A percentile compares a stretch with the other conserved stretches of the same genome.
Conservation (phyloP, 2,888 invertebrate genomes). For the Caprella mutica region DNA sequence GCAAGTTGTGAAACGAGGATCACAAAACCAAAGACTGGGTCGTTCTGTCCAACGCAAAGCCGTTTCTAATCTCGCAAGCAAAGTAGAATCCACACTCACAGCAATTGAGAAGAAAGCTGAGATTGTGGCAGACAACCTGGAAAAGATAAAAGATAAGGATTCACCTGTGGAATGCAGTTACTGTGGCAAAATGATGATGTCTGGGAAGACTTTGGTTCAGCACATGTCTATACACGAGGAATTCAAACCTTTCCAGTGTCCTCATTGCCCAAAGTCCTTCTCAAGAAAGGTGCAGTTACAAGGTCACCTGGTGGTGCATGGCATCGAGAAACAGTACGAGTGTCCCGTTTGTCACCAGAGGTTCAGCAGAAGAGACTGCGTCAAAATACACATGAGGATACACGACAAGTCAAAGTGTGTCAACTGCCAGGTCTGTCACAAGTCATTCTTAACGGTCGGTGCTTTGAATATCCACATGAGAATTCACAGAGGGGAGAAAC, state of each 20-base stretch:
- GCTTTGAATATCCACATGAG: constrained; percentile 32
- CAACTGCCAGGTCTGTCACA: constrained; percentile 32
- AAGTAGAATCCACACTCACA: constrained; percentile 5
- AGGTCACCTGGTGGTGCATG: constrained; percentile 29
- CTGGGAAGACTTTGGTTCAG: constrained; percentile 30
- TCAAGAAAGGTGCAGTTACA: constrained; percentile 31
- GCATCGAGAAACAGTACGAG: constrained; percentile 33
- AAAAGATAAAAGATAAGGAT: constrained; percentile 3
- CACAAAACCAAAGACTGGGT: neutral
- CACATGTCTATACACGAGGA: constrained; percentile 33
- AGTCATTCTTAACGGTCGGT: constrained; percentile 32
- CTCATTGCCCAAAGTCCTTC: constrained; percentile 32
- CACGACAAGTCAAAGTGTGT: constrained; percentile 33
- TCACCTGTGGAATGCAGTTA: constrained; percentile 24
- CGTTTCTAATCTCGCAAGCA: constrained; percentile 2
- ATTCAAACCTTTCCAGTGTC: constrained; percentile 32
- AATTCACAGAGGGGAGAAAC: constrained; percentile 33
- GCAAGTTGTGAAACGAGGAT: constrained; percentile 8
- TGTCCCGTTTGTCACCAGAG: constrained; percentile 32
- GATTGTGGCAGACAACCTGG: constrained; percentile 14
- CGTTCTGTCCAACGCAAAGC: neutral
- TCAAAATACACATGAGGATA: constrained; percentile 33
- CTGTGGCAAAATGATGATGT: constrained; percentile 30
- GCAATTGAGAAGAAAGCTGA: neutral
- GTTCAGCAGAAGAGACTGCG: constrained; percentile 32